These are phyloP conservation scores for Clarias laeviceps DNA, from an alignment of 2,797 vertebrate genomes.

Conservation along the genomic window DNA sequence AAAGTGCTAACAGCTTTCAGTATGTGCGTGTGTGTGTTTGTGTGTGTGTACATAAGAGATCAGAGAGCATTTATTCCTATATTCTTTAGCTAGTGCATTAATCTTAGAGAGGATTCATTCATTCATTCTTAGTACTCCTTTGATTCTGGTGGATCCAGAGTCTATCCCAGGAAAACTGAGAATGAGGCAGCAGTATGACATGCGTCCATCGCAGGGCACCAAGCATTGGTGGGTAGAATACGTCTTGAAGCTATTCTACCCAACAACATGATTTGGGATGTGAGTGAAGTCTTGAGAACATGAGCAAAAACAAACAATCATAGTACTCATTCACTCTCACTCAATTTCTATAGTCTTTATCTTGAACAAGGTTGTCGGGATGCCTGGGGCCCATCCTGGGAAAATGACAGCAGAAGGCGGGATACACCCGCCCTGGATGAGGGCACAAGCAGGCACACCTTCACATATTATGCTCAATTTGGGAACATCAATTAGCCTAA, in stretches of 20 bases:
- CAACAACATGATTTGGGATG: background rate
- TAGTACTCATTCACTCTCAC: too few species aligned
- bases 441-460: too few species aligned
- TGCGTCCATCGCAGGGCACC: background rate
- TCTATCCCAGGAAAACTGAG: background rate
- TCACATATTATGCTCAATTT: too few species aligned
- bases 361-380: too few species aligned
- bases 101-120: background rate
- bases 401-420: too few species aligned
- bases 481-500: too few species aligned
- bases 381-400: too few species aligned
- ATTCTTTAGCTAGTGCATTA: too few species aligned
- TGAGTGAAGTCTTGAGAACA: background rate
- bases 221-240: too few species aligned
- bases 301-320: too few species aligned
- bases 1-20: slow-evolving; percentile 22
- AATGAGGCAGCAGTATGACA: background rate
- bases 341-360: too few species aligned
- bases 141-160: background rate
- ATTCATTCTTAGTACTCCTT: background rate
- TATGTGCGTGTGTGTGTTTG: background rate
- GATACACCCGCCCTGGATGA: too few species aligned
- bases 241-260: background rate
- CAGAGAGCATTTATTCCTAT: background rate
- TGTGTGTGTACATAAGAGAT: background rate